Conservation (phyloP, 2,888 invertebrate genomes). For the Tromatobia lineatoria region DNA sequence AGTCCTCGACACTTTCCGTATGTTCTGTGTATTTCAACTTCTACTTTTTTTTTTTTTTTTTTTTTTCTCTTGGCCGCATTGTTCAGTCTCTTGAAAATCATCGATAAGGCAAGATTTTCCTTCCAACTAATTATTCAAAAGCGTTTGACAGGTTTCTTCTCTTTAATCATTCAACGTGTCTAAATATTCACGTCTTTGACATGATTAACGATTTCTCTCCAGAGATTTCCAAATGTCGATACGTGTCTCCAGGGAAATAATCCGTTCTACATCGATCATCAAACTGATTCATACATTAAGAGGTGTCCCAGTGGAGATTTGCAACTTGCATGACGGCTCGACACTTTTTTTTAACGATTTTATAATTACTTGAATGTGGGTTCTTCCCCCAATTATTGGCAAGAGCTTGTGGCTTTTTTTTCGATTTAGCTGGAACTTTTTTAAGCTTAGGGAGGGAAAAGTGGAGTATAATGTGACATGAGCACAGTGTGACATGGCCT, state of each 20-base stretch:
- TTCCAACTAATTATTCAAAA: conserved; percentile 10
- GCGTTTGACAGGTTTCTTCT: neutral
- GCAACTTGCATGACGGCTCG: neutral
- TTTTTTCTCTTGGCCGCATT: neutral
- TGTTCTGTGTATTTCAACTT: conserved; percentile 26
- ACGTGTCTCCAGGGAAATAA: conserved; percentile 12
- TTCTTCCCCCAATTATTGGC: too few relatives aligned
- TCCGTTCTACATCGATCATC: conserved; percentile 63
- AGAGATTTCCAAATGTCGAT: neutral
- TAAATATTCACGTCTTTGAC: neutral
- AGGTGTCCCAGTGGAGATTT: conserved; percentile 20
- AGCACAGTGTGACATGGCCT: too few relatives aligned
- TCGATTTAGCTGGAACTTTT: too few relatives aligned
- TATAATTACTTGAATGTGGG: conserved; percentile 22
- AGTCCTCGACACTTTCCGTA: conserved; percentile 28
- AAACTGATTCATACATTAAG: conserved; percentile 31
- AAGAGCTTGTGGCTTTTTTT: too few relatives aligned
- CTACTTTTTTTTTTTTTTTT: conserved; percentile 37
- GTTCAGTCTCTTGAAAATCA: neutral
- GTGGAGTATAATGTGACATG: too few relatives aligned
- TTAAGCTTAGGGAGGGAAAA: too few relatives aligned
- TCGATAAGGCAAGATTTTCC: conserved; percentile 7
- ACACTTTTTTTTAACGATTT: conserved; percentile 44
- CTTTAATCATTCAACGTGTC: conserved; percentile 19
- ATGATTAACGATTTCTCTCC: conserved; percentile 31